These are phyloP conservation scores for Neotoxoptera formosana DNA, from an alignment of 1,140 invertebrate species.

Conservation along the genomic window DNA sequence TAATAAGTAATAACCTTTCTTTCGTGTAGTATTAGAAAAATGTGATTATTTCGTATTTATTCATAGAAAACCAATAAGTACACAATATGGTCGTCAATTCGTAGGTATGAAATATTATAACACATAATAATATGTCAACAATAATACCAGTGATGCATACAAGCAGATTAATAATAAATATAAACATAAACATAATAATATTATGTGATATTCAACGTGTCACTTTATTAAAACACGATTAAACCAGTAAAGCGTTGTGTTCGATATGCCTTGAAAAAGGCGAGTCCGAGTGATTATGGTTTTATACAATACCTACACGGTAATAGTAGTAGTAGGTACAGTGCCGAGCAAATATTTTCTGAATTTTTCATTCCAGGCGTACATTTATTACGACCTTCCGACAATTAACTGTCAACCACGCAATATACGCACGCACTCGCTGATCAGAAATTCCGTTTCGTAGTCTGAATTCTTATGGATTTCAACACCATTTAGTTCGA, in stretches of 20 bases:
- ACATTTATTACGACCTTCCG: neutral
- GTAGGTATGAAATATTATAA: neutral
- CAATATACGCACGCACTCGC: neutral
- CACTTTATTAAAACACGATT: neutral
- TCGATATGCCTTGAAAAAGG: neutral
- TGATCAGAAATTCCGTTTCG: neutral
- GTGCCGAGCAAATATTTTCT: neutral
- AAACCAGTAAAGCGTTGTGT: neutral
- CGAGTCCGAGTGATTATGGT: neutral
- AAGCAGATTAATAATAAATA: neutral
- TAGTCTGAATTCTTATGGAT: neutral
- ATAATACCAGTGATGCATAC: neutral
- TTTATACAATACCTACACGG: neutral
- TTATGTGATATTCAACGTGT: neutral
- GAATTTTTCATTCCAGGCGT: neutral
- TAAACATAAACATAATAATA: too few species aligned
- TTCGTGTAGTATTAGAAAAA: neutral
- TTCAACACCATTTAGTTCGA: neutral
- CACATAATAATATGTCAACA: neutral
- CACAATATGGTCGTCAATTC: neutral
- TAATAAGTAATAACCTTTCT: neutral
- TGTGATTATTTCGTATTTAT: neutral
- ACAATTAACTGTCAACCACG: neutral
- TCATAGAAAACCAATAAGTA: neutral
- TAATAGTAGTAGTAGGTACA: neutral